Evolutionary conservation across 2,113 vertebrate species (phyloP).

Genomic region (Paramormyrops kingsleyae): DNA sequence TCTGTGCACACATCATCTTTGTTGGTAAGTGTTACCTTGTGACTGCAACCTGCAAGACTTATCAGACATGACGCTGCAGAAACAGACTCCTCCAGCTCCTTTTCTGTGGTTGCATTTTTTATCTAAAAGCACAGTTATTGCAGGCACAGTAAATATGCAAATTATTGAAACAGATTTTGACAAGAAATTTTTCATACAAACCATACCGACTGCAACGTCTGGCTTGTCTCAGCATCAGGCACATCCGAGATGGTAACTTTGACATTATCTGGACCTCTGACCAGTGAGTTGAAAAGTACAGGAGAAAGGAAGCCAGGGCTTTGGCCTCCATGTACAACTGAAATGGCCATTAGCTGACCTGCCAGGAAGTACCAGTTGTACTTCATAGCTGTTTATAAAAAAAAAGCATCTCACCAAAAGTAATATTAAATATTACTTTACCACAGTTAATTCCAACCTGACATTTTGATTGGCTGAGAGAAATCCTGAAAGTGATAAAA

Average conservation of each 20-base stretch:
- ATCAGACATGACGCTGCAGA: no score
- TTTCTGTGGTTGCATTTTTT: no score
- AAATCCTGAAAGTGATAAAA: background rate
- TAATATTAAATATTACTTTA: no score
- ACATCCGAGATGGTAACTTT: constrained; percentile 18
- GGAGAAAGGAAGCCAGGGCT: background rate
- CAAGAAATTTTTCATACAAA: no score
- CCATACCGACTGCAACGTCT: constrained; percentile 11
- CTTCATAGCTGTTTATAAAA: constrained; percentile 17
- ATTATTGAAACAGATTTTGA: no score
- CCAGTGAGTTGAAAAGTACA: background rate
- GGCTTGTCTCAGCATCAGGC: constrained; percentile 23
- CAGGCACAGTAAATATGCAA: no score
- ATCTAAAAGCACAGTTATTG: no score
- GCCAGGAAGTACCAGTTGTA: constrained; percentile 17
- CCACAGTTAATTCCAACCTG: no score
- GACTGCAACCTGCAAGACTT: no score
- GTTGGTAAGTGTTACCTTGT: background rate
- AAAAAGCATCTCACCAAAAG: no score
- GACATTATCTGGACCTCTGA: constrained; percentile 20
- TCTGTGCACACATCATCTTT: constrained; percentile 16
- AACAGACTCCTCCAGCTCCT: no score
- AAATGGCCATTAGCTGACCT: constrained; percentile 25
- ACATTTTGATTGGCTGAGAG: no score
- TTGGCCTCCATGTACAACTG: constrained; percentile 22